Base-by-base conservation (phyloP, 2,888 invertebrate genomes). In the Epinotia ramella region DNA sequence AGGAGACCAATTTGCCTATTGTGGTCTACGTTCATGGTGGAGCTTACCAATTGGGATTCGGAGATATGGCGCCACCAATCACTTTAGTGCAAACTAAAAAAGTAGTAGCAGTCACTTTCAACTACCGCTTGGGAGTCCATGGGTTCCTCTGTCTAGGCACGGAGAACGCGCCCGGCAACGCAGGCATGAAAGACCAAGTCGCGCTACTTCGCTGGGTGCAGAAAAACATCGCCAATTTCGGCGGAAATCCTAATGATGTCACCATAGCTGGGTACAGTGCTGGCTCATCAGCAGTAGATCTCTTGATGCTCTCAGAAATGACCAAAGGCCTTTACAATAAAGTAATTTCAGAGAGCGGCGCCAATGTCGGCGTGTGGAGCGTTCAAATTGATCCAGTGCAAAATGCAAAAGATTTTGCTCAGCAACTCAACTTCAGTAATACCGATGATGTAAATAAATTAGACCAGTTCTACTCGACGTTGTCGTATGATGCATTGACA, bases 141-240 rank as follows among this genome's bases (percentile, higher is more conserved):
- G 79, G 78, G 0, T 79, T 78, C 40, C 63, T 79, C 6, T 79
- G 78, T 68, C 40, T 79, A 40, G 79, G 79, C 0, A 79, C 78
- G 18, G 73, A 79, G 64, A 74, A 73, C 18, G 78, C 69, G 1
- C 79, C 79, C 13, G 79, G 79, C 3, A 79, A 79, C 20, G 79
- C 79, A 4, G 79, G 79, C 0, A 77, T 79, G 77, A 79, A 79
- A 64, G 79, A 79, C 59, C 78, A 78, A 72, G 77, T 79, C 24
- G 78, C 78, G 2, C 44, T 73, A 0, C 70, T 79, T 20, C 68
- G 73, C 2, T 79, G 79, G 80, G 78, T 80, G 2, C 59, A 77
- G 12, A 64, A 79, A 18, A 80, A 79, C 16, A 79, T 80, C 18
- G 79, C 76, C 12, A 73, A 66, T 13, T 80, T 79, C 20, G 77